A percentile compares a stretch with the other conserved stretches of the same genome.
Evolutionary conservation across 2,797 vertebrate genomes (phyloP).

Genomic region (Mus minutoides): DNA sequence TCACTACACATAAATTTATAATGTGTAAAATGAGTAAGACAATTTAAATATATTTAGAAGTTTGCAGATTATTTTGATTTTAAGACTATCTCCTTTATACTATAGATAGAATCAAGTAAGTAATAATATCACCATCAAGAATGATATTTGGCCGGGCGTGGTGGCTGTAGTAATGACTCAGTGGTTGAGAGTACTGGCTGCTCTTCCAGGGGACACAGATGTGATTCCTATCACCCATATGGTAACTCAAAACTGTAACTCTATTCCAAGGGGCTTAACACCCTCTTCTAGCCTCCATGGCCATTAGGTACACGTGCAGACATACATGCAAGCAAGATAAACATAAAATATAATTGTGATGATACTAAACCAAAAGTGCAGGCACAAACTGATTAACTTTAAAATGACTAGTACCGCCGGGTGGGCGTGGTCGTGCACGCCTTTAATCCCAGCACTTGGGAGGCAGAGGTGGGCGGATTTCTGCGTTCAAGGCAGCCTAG

Average conservation of each 20-base stretch:
- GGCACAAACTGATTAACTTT: slow-evolving; percentile 2
- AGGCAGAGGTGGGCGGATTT: too few relatives aligned
- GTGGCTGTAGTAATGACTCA: neutral
- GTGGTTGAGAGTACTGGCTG: neutral
- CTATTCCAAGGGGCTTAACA: neutral
- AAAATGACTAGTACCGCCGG: neutral
- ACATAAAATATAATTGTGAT: neutral
- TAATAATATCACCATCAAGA: slow-evolving; percentile 14
- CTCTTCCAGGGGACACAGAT: neutral
- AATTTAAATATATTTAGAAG: neutral
- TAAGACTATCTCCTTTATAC: neutral
- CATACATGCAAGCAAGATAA: neutral
- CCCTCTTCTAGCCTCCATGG: neutral
- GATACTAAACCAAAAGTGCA: slow-evolving; percentile 9
- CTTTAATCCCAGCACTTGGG: too few relatives aligned
- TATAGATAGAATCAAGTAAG: neutral
- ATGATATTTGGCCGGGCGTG: slow-evolving; percentile 16
- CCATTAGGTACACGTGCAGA: neutral
- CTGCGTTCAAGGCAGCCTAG: too few relatives aligned
- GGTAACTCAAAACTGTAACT: neutral
- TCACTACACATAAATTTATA: neutral
- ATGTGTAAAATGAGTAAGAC: neutral
- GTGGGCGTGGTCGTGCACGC: too few relatives aligned
- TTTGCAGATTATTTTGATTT: slow-evolving; percentile 35
- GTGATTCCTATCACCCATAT: neutral